A percentile compares a stretch with the other conserved stretches of the same genome.
Conservation (phyloP, 1,140 invertebrate genomes). For the Oscheius sp. region DNA sequence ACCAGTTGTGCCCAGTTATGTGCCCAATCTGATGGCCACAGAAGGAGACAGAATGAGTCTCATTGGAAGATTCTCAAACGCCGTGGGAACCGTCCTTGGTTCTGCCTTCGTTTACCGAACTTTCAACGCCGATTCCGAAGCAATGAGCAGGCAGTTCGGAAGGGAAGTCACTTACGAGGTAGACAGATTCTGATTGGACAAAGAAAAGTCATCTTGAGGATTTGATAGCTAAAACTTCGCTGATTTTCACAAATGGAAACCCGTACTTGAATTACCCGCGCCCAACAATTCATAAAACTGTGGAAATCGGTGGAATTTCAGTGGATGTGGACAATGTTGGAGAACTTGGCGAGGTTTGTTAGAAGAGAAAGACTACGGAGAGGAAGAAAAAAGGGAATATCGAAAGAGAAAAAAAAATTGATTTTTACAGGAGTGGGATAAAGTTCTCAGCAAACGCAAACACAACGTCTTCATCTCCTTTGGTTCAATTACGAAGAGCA, state of each 20-base stretch:
- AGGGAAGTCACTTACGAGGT: not conserved
- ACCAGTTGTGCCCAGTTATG: not conserved
- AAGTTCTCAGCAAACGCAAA: slow-evolving; percentile 1
- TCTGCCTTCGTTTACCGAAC: not conserved
- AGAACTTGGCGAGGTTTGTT: not conserved
- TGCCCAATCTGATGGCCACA: not conserved
- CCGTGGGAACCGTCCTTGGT: not conserved
- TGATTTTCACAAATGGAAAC: slow-evolving; percentile 6
- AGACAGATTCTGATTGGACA: not conserved
- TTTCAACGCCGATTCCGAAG: not conserved
- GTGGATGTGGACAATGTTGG: slow-evolving; percentile 10
- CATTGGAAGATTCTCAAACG: not conserved
- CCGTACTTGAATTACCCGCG: slow-evolving; percentile 12
- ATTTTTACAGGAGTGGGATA: too few species aligned
- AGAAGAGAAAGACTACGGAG: too few species aligned
- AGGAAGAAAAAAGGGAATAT: too few species aligned
- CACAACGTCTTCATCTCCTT: slow-evolving; percentile 25
- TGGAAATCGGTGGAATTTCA: slow-evolving; percentile 36
- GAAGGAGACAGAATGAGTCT: not conserved
- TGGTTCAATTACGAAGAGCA: slow-evolving; percentile 26
- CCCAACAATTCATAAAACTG: slow-evolving; percentile 28
- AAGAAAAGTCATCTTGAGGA: not conserved
- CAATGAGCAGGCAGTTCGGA: not conserved
- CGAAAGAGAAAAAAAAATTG: too few species aligned
- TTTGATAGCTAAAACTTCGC: slow-evolving; percentile 2